A percentile compares a stretch with the other conserved stretches of the same genome.
These are phyloP conservation scores for Suricata suricatta DNA, from an alignment of 2,113 vertebrate genomes.

Conservation along the genomic window DNA sequence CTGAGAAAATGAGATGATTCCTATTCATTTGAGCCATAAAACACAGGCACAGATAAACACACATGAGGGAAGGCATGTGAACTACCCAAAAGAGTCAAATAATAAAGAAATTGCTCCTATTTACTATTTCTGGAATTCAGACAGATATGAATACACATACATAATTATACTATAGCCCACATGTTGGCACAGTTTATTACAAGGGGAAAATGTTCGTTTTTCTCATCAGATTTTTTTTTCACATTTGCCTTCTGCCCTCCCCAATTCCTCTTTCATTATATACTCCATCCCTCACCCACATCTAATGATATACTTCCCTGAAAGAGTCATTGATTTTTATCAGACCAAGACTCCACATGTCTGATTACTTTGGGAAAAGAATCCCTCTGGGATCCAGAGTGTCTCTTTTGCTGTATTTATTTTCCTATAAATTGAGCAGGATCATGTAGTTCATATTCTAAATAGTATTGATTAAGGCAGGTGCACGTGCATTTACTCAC, in stretches of 20 bases:
- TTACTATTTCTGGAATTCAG: constrained; percentile 42
- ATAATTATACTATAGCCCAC: not conserved
- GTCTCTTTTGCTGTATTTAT: constrained; percentile 56
- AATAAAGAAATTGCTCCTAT: constrained; percentile 8
- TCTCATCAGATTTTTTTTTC: not conserved
- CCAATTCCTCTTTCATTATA: not conserved
- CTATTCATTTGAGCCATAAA: not conserved
- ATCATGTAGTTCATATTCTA: constrained; percentile 55
- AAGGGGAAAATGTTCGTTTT: constrained; percentile 22
- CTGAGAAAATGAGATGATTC: not conserved
- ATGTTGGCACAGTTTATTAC: not conserved
- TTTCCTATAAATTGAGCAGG: constrained; percentile 53
- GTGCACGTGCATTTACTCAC: not conserved
- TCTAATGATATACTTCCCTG: constrained; percentile 52
- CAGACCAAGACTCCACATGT: constrained; percentile 58
- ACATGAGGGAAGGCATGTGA: not conserved
- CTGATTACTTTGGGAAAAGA: constrained; percentile 23
- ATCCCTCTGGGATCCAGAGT: constrained; percentile 35
- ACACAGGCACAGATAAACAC: not conserved
- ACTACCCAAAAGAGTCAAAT: not conserved
- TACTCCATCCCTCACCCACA: not conserved
- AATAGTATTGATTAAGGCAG: constrained; percentile 43
- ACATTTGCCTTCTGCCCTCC: not conserved
- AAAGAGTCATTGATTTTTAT: constrained; percentile 76
- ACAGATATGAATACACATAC: not conserved